These are phyloP conservation scores for Petrocephalus microphthalmus DNA, from an alignment of 2,113 vertebrate species.

Conservation along the genomic window DNA sequence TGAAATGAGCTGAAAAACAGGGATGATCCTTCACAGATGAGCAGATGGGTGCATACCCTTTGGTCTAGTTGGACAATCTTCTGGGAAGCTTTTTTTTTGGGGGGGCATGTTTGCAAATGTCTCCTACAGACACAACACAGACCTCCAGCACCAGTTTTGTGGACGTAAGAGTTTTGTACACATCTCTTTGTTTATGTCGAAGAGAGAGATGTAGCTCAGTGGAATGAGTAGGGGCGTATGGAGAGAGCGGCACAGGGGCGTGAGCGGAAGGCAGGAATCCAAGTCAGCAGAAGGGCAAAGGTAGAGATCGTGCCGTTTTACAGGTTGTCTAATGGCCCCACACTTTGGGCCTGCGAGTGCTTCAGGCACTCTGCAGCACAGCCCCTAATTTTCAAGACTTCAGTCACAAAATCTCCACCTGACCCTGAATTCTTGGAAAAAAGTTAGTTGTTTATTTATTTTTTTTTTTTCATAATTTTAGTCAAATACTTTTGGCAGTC, in stretches of 20 bases:
- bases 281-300: background rate
- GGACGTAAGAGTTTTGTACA: background rate
- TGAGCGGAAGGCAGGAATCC: background rate
- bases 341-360: background rate
- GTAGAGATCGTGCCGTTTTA: background rate
- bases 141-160: background rate
- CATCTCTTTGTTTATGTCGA: background rate
- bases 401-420: background rate
- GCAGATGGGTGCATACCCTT: background rate
- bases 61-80: background rate
- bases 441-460: background rate
- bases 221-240: background rate
- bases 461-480: background rate
- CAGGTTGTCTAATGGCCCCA: background rate
- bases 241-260: background rate
- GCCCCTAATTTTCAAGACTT: background rate
- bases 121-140: slow-evolving; percentile 7
- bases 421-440: background rate
- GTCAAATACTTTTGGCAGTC: background rate
- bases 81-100: background rate
- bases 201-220: background rate
- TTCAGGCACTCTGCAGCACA: background rate
- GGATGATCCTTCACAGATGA: background rate
- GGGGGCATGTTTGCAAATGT: background rate
- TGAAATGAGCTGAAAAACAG: background rate